Base-by-base conservation (phyloP, 2,113 vertebrate genomes). In the Cettia cetti region DNA sequence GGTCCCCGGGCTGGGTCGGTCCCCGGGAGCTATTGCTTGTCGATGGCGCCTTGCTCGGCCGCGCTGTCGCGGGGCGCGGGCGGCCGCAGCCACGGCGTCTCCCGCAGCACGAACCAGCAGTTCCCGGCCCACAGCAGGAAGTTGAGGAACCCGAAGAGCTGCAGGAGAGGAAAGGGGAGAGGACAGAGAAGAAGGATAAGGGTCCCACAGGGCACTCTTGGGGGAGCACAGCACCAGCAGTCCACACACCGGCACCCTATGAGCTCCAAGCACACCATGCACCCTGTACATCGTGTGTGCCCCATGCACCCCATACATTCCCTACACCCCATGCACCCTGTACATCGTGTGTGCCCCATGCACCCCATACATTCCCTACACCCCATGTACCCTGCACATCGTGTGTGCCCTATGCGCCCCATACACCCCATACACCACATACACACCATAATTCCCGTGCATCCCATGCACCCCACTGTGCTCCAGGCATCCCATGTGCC, bases 51-150 rank as follows among this genome's bases (percentile, higher is more conserved):
- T 76, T 98, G 98, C 86, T 98, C 98, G 77, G 95, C 97, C 11
- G 95, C 63, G 31, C 93, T 96, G 82, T 98, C 98, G 31, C 79
- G 96, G 95, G 86, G 91, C 61, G 89, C 50, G 49, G 97, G 53
- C 54, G 98, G 95, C 66, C 97, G 98, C 80, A 98, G 98, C 97
- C 99, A 99, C 7, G 98, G 92, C 3, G 99, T 99, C 97, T 99
- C 99, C 97, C 99, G 99, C 97, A 98, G 99, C 91, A 99, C 99
- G 97, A 99, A 99, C 99, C 99, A 99, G 97, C 99, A 99, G 98
- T 99, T 99, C 84, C 99, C 98, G 13, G 98, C 98, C 99, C 99
- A 99, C 94, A 99, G 97, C 95, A 99, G 97, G 79, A 99, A 98
- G 96, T 99, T 99, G 96, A 99, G 98, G 94, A 99, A 99, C 68